Evolutionary conservation across 1,140 invertebrate genomes (phyloP).

Genomic region (Aporrectodea caliginosa): DNA sequence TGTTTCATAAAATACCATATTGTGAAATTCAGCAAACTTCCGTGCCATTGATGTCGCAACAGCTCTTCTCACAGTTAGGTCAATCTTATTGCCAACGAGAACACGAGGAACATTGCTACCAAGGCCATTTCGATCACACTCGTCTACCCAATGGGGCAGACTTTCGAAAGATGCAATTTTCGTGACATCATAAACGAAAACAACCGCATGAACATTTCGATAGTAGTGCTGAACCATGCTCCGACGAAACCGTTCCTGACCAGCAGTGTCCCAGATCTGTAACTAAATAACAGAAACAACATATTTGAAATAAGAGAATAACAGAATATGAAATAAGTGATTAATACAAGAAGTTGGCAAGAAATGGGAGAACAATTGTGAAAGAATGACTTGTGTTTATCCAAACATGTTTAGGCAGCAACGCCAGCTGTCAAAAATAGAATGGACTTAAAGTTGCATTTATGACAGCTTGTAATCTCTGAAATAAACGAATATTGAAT

Average conservation of each 20-base stretch:
- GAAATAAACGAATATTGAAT: no score
- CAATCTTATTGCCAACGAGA: slow-evolving; percentile 64
- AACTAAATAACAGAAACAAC: slow-evolving; percentile 89
- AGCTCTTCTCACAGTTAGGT: slow-evolving; percentile 57
- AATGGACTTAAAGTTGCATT: no score
- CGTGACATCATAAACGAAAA: slow-evolving; percentile 94
- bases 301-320: no score
- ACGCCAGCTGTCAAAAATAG: no score
- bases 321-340: no score
- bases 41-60: slow-evolving; percentile 65
- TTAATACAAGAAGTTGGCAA: no score
- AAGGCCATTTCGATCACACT: slow-evolving; percentile 68
- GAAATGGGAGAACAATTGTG: no score
- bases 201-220: slow-evolving; percentile 92
- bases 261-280: slow-evolving; percentile 97
- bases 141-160: slow-evolving; percentile 81
- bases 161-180: slow-evolving; percentile 91
- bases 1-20: slow-evolving; percentile 77
- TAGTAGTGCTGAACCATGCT: slow-evolving; percentile 91
- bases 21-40: slow-evolving; percentile 69
- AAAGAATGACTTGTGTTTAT: no score
- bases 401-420: no score
- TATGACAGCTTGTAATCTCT: no score
- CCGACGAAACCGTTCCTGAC: slow-evolving; percentile 89
- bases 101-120: slow-evolving; percentile 67